Conservation (phyloP, 30 jellyfish, hydroid and myxozoan genomes). For the Aurelia sp. region DNA sequence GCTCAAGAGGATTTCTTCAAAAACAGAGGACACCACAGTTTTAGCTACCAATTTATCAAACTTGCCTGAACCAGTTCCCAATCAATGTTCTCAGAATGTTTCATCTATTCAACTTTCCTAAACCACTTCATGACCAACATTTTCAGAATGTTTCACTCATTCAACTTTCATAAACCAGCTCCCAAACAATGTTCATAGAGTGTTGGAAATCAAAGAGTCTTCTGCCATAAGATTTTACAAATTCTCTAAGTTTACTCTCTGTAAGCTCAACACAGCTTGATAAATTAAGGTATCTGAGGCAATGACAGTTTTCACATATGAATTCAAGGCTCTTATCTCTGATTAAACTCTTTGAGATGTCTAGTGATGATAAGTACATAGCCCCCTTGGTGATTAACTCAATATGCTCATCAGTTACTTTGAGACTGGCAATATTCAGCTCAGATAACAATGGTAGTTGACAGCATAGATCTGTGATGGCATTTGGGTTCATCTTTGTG, state of each 20-base stretch:
- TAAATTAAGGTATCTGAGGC: conserved; percentile 21
- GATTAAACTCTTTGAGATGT: conserved; percentile 13
- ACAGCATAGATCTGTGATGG: neutral
- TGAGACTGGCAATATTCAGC: conserved; percentile 12
- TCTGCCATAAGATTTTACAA: conserved; percentile 1
- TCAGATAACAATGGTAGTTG: neutral
- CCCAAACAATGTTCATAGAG: conserved; percentile 23
- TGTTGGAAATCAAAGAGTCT: conserved; percentile 21
- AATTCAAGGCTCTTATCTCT: neutral
- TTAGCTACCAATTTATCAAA: no score
- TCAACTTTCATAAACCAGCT: neutral
- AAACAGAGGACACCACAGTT: no score
- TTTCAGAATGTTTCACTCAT: neutral
- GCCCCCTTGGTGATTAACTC: neutral
- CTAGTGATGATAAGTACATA: neutral
- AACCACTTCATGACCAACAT: neutral
- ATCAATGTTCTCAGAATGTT: neutral
- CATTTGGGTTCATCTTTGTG: neutral
- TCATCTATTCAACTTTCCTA: neutral
- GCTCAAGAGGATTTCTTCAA: no score
- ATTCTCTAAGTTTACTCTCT: conserved; percentile 3
- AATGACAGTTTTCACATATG: conserved; percentile 10
- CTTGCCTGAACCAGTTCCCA: neutral
- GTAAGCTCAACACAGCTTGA: conserved; percentile 16
- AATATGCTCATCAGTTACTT: conserved; percentile 28